phyloP scores from a whole-genome alignment of 2,797 vertebrate species.

The Malurus leucopterus region DNA sequence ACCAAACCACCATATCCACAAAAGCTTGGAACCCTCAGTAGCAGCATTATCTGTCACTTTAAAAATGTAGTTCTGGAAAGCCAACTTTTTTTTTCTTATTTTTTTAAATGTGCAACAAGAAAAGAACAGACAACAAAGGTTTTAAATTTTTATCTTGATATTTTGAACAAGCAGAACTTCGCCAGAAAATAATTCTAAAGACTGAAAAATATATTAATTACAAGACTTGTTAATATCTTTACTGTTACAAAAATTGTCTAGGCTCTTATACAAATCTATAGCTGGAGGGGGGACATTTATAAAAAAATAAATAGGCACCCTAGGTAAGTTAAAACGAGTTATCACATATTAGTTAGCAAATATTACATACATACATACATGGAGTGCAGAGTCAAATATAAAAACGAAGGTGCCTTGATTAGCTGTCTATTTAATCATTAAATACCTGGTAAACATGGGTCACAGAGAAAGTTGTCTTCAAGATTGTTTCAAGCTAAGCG shows the following conservation, averaged over 20 bases:
- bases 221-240: constrained; percentile 52
- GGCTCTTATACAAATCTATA: constrained; percentile 65
- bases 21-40: neutral
- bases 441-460: constrained; percentile 37
- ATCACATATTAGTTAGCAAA: constrained; percentile 49
- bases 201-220: constrained; percentile 63
- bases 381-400: constrained; percentile 52
- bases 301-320: constrained; percentile 74
- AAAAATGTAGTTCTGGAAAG: neutral
- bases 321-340: constrained; percentile 59
- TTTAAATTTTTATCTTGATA: constrained; percentile 50
- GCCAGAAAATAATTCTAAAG: constrained; percentile 61
- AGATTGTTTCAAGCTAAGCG: constrained; percentile 25
- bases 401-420: constrained; percentile 41
- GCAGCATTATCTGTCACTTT: neutral
- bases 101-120: neutral
- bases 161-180: constrained; percentile 47
- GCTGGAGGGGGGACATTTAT: constrained; percentile 49
- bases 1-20: neutral
- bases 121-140: neutral
- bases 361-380: constrained; percentile 29
- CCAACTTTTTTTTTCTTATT: neutral
- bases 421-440: constrained; percentile 25
- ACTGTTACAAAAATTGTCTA: constrained; percentile 63
- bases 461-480: neutral